Conservation (phyloP, 2,797 vertebrate species). For the Setipinna tenuifilis region DNA sequence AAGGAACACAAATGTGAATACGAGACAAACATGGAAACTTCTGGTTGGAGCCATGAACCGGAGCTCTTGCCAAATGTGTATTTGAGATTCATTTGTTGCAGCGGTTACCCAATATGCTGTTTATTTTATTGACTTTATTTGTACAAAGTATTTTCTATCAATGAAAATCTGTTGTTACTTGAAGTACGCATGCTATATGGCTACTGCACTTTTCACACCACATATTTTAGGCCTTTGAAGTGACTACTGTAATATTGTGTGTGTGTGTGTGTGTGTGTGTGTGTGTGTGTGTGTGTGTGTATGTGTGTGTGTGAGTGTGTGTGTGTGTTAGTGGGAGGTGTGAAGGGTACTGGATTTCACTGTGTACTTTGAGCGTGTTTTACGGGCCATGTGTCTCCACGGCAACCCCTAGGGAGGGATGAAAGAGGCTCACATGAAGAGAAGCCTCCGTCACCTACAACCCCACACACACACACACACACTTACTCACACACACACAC, state of each 20-base stretch:
- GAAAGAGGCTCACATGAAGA: constrained; percentile 9
- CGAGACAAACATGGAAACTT: too few relatives aligned
- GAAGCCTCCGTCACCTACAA: neutral
- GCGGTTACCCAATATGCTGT: too few relatives aligned
- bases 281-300: too few relatives aligned
- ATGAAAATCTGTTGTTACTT: too few relatives aligned
- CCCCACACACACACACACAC: neutral
- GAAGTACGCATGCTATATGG: neutral
- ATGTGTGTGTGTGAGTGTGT: too few relatives aligned
- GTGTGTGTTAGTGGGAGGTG: neutral
- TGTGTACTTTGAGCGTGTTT: neutral
- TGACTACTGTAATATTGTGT: neutral
- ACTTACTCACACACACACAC: too few relatives aligned
- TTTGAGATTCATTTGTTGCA: too few relatives aligned
- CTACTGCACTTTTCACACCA: neutral
- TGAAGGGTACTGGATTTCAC: neutral
- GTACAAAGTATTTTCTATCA: too few relatives aligned
- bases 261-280: too few relatives aligned
- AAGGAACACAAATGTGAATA: neutral
- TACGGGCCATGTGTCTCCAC: constrained; percentile 7
- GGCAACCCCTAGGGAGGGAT: neutral
- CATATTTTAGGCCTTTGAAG: neutral
- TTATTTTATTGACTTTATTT: too few relatives aligned
- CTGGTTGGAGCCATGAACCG: too few relatives aligned
- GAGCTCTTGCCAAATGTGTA: too few relatives aligned